phyloP scores from a whole-genome alignment of 2,113 vertebrate species.

The Rutilus rutilus region DNA sequence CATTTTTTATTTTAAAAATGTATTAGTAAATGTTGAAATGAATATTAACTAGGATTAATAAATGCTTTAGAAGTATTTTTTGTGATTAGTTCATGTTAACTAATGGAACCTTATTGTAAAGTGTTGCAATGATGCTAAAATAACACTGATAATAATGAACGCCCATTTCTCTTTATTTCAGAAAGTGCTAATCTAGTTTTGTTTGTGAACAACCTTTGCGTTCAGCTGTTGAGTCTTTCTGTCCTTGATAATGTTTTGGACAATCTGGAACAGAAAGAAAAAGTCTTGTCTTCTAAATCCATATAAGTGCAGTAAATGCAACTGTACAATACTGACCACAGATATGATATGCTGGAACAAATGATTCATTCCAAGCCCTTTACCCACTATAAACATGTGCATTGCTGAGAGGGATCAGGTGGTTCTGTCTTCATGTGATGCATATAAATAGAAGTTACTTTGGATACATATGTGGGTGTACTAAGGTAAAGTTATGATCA shows the following conservation, averaged over 20 bases:
- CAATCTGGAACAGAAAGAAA: neutral
- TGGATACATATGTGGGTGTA: slow-evolving; percentile 19
- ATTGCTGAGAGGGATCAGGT: neutral
- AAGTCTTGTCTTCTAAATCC: neutral
- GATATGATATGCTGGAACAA: neutral
- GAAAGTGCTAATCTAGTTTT: neutral
- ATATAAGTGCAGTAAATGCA: neutral
- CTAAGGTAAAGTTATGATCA: too few species aligned
- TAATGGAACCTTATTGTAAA: too few species aligned
- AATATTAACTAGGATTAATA: too few species aligned
- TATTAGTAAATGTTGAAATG: too few species aligned
- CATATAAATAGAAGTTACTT: slow-evolving; percentile 25
- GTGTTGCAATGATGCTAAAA: too few species aligned
- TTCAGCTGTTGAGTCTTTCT: neutral
- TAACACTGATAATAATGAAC: too few species aligned
- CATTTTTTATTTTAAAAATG: too few species aligned
- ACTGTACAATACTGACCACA: neutral
- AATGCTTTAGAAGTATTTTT: too few species aligned
- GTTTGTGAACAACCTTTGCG: neutral
- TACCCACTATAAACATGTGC: neutral
- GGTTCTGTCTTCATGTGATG: neutral
- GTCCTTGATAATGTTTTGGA: slow-evolving; percentile 1
- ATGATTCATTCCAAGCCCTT: neutral
- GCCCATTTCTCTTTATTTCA: neutral
- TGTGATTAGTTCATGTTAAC: too few species aligned